These are phyloP conservation scores for Sinohyriopsis cumingii DNA, from an alignment of 2,888 invertebrate species.

Conservation along the genomic window DNA sequence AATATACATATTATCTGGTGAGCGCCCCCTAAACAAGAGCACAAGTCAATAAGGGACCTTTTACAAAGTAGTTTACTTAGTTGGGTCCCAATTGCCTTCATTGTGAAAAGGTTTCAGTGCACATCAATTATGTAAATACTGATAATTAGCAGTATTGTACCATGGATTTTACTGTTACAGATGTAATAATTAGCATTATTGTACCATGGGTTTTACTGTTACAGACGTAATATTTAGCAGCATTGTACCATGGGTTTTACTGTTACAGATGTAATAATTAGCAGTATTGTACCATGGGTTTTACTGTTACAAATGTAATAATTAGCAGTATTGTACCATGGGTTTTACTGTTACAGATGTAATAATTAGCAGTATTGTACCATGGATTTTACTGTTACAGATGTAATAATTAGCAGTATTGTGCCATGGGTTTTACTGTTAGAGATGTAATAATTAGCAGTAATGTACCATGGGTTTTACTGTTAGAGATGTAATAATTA, in stretches of 20 bases:
- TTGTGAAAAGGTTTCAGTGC: no score
- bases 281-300: neutral
- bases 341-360: slow-evolving; percentile 38
- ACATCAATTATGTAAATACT: no score
- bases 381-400: slow-evolving; percentile 47
- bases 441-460: no score
- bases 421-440: slow-evolving; percentile 47
- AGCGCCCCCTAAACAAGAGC: no score
- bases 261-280: no score
- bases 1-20: no score
- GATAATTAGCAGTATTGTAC: no score
- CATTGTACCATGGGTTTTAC: slow-evolving; percentile 59
- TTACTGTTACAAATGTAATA: slow-evolving; percentile 68
- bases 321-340: slow-evolving; percentile 35
- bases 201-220: slow-evolving; percentile 1
- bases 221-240: slow-evolving; percentile 68
- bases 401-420: slow-evolving; percentile 67
- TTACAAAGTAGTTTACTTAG: no score
- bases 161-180: slow-evolving; percentile 43
- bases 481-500: slow-evolving; percentile 71
- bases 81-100: no score
- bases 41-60: no score
- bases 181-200: slow-evolving; percentile 55
- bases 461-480: neutral
- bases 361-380: no score